phyloP scores from a whole-genome alignment of 2,797 vertebrate genomes.

The Brachymystax lenok region DNA sequence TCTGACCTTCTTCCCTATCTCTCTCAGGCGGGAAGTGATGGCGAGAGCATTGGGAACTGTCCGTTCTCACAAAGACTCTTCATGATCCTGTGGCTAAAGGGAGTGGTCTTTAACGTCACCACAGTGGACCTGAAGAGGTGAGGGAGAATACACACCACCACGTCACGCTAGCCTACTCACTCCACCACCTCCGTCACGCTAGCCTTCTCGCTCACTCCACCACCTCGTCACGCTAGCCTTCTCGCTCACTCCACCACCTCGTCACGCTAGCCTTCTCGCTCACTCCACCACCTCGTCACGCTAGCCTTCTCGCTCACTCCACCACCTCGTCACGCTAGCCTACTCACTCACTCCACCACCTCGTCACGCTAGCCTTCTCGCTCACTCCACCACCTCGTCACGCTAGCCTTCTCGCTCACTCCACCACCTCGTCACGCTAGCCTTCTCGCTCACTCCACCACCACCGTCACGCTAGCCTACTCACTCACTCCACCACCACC shows the following conservation, averaged over 20 bases:
- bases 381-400: no score
- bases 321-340: neutral
- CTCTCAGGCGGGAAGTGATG: slow-evolving; percentile 94
- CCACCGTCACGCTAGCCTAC: neutral
- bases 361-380: neutral
- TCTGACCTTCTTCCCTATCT: slow-evolving; percentile 7
- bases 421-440: no score
- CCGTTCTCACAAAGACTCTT: slow-evolving; percentile 98
- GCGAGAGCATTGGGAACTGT: slow-evolving; percentile 98
- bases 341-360: no score
- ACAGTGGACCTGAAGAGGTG: slow-evolving; percentile 98
- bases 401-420: no score
- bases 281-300: no score
- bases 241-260: no score
- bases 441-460: no score
- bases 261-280: no score
- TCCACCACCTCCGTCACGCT: neutral
- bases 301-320: no score
- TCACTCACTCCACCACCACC: no score
- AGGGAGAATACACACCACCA: slow-evolving; percentile 35
- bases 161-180: neutral
- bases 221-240: no score
- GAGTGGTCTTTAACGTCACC: slow-evolving; percentile 97
- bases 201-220: neutral
- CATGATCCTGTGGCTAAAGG: slow-evolving; percentile 99